Evolutionary conservation across 1,140 invertebrate species (phyloP), one percentile per base, ranked within the genome.

Genomic region (Lepidurus couesii): DNA sequence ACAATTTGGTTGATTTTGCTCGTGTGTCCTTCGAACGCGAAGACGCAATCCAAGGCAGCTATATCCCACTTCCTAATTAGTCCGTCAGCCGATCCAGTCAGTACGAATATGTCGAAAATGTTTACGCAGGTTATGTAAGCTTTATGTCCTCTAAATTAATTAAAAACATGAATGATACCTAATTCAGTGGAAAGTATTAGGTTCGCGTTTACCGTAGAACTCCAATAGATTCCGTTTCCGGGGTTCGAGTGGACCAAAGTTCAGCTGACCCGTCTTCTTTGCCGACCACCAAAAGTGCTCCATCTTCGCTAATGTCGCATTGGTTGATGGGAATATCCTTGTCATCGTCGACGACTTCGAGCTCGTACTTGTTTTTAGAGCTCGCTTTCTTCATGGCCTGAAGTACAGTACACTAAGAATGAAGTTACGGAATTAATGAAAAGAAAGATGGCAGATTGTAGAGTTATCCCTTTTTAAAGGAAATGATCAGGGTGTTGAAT

Each of bases 31-130:
- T 74, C 11, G 53, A 81, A 81, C 8, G 65, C 83, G 34, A 84
- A 82, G 16, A 88, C 78, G 79, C 87, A 88, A 79, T 87, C 85
- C 76, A 85, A 87, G 43, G 84, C 85, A 76, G 84, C 85, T 45
- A 89, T 87, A 81, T 87, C 86, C 88, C 88, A 89, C 82, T 89
- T 88, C 75, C 87, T 82, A 44, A 89, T 83, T 10, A 88, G 88
- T 77, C 85, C 84, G 82, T 89, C 88, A 7, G 87, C 86, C 74
- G 86, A 86, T 78, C 87, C 88, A 13, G 87, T 88, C 16, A 89
- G 77, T 3, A 89, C 86, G 82, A 83, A 88, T 47, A 85, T 85
- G 76, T 88, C 87, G 53, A 85, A 83, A 16, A 89, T 86, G 6
- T 86, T 80, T 76, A 87, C 84, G 80, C 86, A 87, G 42, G 86